Evolutionary conservation across 2,797 vertebrate genomes (phyloP).

Genomic region (Pristis pectinata): DNA sequence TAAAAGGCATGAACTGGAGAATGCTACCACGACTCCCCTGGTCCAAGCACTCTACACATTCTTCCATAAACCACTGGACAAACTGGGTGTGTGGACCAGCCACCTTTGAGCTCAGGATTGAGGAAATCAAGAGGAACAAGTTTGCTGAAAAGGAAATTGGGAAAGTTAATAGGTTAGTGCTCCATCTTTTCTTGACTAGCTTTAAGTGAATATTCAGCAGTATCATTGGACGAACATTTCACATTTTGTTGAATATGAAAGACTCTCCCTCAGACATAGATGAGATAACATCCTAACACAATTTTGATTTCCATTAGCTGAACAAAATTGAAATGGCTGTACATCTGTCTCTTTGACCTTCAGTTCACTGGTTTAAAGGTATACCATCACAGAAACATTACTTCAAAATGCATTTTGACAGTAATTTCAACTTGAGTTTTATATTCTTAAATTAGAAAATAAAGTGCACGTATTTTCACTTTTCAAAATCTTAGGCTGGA

Average conservation of each 20-base stretch:
- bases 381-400: background rate
- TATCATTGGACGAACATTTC: background rate
- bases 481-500: background rate
- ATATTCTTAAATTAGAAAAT: background rate
- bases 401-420: background rate
- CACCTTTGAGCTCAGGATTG: slow-evolving; percentile 81
- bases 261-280: background rate
- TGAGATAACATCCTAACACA: background rate
- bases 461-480: background rate
- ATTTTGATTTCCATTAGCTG: background rate
- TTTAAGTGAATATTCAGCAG: background rate
- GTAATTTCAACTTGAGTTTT: background rate
- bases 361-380: background rate
- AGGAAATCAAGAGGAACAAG: slow-evolving; percentile 89
- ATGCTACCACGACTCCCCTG: slow-evolving; percentile 86
- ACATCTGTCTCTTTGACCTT: background rate
- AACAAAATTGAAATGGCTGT: background rate
- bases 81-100: slow-evolving; percentile 94
- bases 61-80: slow-evolving; percentile 95
- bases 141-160: slow-evolving; percentile 63
- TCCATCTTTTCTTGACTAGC: background rate
- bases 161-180: background rate
- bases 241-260: background rate
- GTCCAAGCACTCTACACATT: slow-evolving; percentile 88
- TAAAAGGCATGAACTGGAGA: slow-evolving; percentile 97